Evolutionary conservation across 2,888 invertebrate genomes (phyloP).

Genomic region (Liopterus haemorrhoidalis): DNA sequence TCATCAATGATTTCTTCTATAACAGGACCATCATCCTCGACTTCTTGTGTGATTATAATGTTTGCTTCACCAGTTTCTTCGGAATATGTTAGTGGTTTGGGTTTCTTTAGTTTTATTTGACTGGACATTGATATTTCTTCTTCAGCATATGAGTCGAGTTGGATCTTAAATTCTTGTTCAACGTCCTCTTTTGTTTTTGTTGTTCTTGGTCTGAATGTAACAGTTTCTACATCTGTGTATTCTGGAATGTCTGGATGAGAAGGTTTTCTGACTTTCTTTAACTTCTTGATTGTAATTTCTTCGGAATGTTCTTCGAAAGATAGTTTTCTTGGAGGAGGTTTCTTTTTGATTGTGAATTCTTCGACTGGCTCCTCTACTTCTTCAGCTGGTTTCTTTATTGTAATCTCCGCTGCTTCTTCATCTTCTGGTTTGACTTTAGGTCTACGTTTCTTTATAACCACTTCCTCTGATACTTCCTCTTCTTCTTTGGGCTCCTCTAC

Average conservation of each 20-base stretch:
- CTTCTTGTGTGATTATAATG: slow-evolving; percentile 61
- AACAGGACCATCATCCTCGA: slow-evolving; percentile 56
- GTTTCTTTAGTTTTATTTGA: slow-evolving; percentile 72
- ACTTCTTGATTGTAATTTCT: slow-evolving; percentile 67
- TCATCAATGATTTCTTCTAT: slow-evolving; percentile 62
- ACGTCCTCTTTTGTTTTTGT: slow-evolving; percentile 80
- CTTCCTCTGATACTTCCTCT: slow-evolving; percentile 44
- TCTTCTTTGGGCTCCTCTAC: slow-evolving; percentile 26
- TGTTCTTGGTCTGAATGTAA: slow-evolving; percentile 70
- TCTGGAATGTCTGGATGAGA: slow-evolving; percentile 62
- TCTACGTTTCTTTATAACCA: slow-evolving; percentile 40
- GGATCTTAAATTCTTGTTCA: slow-evolving; percentile 84
- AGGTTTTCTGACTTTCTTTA: slow-evolving; percentile 61
- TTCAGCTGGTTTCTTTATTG: slow-evolving; percentile 33
- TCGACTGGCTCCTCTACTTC: slow-evolving; percentile 41
- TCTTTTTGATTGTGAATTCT: slow-evolving; percentile 51
- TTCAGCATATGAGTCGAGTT: slow-evolving; percentile 77
- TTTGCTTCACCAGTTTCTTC: slow-evolving; percentile 75
- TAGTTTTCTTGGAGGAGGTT: slow-evolving; percentile 48
- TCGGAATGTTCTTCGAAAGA: slow-evolving; percentile 56
- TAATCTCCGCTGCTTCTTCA: slow-evolving; percentile 35
- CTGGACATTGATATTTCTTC: slow-evolving; percentile 83
- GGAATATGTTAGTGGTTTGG: slow-evolving; percentile 63
- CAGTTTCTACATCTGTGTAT: slow-evolving; percentile 68
- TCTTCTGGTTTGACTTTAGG: slow-evolving; percentile 34